A percentile compares a stretch with the other conserved stretches of the same genome.
Evolutionary conservation across 2,797 vertebrate species (phyloP).

Genomic region (Anableps anableps): DNA sequence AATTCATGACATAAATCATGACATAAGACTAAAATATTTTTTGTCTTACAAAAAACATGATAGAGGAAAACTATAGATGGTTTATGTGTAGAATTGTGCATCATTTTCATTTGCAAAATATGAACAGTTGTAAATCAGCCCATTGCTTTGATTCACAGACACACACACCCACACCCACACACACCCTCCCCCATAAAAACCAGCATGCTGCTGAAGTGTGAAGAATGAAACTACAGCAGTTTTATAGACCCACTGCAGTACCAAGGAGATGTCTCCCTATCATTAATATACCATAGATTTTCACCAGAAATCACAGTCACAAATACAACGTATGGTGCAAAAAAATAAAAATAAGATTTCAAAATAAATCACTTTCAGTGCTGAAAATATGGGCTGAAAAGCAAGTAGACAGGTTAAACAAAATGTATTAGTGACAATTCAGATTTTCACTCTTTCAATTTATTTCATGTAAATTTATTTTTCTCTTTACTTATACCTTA

Average conservation of each 20-base stretch:
- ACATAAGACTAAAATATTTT: background rate
- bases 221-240: conserved; percentile 21
- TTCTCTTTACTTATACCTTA: background rate
- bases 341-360: background rate
- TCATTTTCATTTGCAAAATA: conserved; percentile 3
- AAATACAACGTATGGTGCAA: conserved; percentile 27
- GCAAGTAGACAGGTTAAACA: conserved; percentile 1
- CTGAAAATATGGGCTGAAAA: conserved; percentile 4
- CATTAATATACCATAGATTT: conserved; percentile 30
- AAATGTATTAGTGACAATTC: background rate
- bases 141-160: conserved; percentile 9
- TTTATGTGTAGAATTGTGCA: conserved; percentile 10
- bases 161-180: conserved; percentile 6
- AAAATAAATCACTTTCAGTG: conserved; percentile 7
- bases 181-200: conserved; percentile 12
- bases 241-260: conserved; percentile 18
- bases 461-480: background rate
- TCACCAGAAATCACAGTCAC: conserved; percentile 25
- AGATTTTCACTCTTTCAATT: background rate
- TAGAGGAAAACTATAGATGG: conserved; percentile 19
- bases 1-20: background rate
- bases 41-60: conserved; percentile 13
- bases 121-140: conserved; percentile 17
- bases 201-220: conserved; percentile 11
- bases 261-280: conserved; percentile 16